Percentiles rank a stretch among this genome's conserved stretches.
These are phyloP conservation scores for Alexandromys fortis DNA, from an alignment of 2,113 vertebrate genomes.

Conservation along the genomic window DNA sequence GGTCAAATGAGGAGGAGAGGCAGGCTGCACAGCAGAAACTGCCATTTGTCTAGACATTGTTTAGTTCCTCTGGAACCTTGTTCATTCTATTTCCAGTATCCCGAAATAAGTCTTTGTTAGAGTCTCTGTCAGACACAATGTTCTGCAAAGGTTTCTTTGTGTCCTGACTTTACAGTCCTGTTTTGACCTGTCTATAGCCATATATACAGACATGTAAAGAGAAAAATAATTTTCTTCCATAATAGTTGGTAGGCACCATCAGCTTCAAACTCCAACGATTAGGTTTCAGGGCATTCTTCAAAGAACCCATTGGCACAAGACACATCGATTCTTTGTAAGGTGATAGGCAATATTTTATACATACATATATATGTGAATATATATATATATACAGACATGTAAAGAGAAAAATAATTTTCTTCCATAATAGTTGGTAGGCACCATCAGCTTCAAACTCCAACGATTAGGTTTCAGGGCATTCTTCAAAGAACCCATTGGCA, in stretches of 20 bases:
- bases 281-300: slow-evolving; percentile 31
- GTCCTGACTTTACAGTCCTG: slow-evolving; percentile 1
- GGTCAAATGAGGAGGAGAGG: neutral
- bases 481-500: neutral
- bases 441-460: neutral
- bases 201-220: neutral
- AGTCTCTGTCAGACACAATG: neutral
- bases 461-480: neutral
- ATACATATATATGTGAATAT: neutral
- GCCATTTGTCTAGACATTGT: neutral
- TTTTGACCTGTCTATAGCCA: neutral
- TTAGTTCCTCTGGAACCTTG: neutral
- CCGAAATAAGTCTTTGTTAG: neutral
- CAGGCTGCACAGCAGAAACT: neutral
- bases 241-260: neutral
- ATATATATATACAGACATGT: neutral
- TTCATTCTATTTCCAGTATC: neutral
- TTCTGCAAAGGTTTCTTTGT: neutral
- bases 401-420: neutral
- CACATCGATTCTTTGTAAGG: neutral
- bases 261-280: neutral
- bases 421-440: neutral
- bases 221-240: neutral
- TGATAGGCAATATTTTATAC: neutral
- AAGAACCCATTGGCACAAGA: neutral